A percentile compares a stretch with the other conserved stretches of the same genome.
Conservation (phyloP, 30 jellyfish, hydroid and myxozoan genomes). For the Pelagia noctiluca region DNA sequence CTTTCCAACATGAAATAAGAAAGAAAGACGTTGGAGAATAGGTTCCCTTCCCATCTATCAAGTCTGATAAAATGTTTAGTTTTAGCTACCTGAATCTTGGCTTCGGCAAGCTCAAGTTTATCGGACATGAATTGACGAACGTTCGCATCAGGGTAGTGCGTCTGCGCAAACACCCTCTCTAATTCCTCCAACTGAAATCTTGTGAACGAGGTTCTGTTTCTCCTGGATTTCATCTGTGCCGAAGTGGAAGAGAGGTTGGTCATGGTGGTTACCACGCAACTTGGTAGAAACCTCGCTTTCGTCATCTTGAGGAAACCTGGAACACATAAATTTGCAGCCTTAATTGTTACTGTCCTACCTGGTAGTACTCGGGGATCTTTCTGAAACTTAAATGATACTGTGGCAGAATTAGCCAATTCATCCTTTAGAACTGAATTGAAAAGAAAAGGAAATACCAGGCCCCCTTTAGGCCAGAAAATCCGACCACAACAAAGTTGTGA, state of each 20-base stretch:
- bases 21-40: no score
- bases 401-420: not conserved
- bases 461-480: no score
- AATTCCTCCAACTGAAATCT: conserved; percentile 68
- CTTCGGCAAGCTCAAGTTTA: conserved; percentile 71
- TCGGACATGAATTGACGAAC: conserved; percentile 76
- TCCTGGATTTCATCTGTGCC: conserved; percentile 30
- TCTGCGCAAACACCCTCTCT: conserved; percentile 64
- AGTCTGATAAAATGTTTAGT: no score
- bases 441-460: no score
- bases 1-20: no score
- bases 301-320: conserved; percentile 69
- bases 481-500: no score
- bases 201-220: conserved; percentile 80
- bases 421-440: not conserved
- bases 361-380: not conserved
- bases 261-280: conserved; percentile 73
- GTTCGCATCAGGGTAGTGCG: conserved; percentile 73
- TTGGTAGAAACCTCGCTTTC: conserved; percentile 63
- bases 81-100: conserved; percentile 73
- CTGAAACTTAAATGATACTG: not conserved
- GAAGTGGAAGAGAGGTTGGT: conserved; percentile 49
- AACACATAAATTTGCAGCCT: not conserved
- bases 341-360: not conserved
- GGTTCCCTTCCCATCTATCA: no score